Conservation (phyloP, 2,888 invertebrate species). For the Heliconius hortense region DNA sequence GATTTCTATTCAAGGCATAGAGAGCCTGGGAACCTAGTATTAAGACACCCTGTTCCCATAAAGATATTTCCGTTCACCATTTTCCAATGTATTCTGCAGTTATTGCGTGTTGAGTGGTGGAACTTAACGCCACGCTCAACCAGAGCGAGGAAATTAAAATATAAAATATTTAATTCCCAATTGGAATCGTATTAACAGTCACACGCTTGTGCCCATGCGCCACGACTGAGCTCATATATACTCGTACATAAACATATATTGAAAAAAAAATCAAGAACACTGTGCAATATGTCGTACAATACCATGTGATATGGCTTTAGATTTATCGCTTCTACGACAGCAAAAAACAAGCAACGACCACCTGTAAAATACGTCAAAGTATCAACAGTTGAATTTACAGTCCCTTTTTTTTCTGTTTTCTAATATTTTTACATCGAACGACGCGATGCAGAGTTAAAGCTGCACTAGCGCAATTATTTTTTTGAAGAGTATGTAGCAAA, state of each 20-base stretch:
- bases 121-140: too few species aligned
- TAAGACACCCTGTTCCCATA: too few species aligned
- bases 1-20: too few species aligned
- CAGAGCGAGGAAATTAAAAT: too few species aligned
- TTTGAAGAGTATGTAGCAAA: too few species aligned
- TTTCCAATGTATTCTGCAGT: too few species aligned
- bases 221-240: neutral
- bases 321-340: constrained; percentile 6
- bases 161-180: too few species aligned
- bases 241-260: neutral
- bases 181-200: too few species aligned
- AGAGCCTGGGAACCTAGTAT: too few species aligned
- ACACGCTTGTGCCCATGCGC: neutral
- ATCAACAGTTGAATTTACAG: constrained; percentile 16
- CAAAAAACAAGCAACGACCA: neutral
- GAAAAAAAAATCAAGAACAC: neutral
- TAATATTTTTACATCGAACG: constrained; percentile 1
- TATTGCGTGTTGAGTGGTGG: too few species aligned
- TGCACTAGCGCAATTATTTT: neutral
- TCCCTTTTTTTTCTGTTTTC: neutral
- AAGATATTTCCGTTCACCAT: too few species aligned
- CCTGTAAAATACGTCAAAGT: constrained; percentile 11
- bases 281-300: neutral
- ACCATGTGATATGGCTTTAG: neutral
- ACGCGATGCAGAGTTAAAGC: neutral